Evolutionary conservation across 2,888 invertebrate genomes (phyloP), one percentile per base, ranked within the genome.

Genomic region (Drosophila merina): DNA sequence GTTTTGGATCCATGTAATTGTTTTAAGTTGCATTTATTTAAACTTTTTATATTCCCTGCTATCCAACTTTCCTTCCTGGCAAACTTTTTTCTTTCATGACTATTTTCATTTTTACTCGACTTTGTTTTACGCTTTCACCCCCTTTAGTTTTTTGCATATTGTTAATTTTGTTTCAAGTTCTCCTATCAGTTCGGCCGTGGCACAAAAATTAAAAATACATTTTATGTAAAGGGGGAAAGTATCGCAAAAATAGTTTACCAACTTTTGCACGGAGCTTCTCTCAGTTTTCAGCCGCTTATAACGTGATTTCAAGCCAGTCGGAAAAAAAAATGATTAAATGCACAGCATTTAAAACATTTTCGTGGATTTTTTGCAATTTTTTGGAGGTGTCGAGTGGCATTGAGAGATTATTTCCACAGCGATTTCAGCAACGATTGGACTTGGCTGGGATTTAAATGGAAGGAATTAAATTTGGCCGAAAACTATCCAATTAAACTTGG

Each of bases 1-100:
- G 33, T 33, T 49, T 52, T 57, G 74, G 66, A 78, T 78, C 85
- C 78, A 74, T 76, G 73, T 86, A 84, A 86, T 83, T 83, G 82
- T 83, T 83, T 83, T 78, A 86, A 85, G 76, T 84, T 81, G 74
- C 76, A 84, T 84, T 86, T 86, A 79, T 84, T 82, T 81, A 74
- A 86, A 77, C 69, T 76, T 80, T 49, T 36, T 59, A 26, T 44
- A 48, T 56, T 44, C 40, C 28, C 48, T 14, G 48, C 40, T 31
- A 9, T 45, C 52, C 36, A 86, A 80, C 75, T 86, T 83, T 82
- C 36, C 40, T 56, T 56, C 4, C 36, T 38, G 14, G 74, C 44
- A 64, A 76, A 82, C 51, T 85, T 85, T 76, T 62, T 79, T 74
- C 69, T 70, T 74, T 82, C 73, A 71, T 72, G 83, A 66, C 70